These are phyloP conservation scores for Tipula helvola DNA, from an alignment of 2,888 invertebrate species.

Conservation along the genomic window DNA sequence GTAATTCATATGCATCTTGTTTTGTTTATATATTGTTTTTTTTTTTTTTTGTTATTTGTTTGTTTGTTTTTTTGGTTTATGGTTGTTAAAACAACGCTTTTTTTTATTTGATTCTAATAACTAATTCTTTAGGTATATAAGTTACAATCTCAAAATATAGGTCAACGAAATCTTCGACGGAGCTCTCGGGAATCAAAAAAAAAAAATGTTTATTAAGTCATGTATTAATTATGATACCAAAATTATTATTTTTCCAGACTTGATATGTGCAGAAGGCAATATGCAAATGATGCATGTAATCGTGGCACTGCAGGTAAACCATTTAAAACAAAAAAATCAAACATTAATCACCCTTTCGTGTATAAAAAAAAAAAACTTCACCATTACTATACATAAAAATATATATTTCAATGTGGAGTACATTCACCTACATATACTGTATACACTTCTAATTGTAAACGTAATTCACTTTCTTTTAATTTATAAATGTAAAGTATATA, in stretches of 20 bases:
- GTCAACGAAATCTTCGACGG: not conserved
- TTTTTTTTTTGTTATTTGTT: not conserved
- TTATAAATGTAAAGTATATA: not conserved
- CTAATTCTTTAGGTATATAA: not conserved
- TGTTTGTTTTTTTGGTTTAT: not conserved
- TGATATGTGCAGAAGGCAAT: constrained; percentile 97
- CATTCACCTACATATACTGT: not conserved
- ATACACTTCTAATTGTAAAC: not conserved
- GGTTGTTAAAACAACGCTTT: not conserved
- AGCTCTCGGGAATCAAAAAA: not conserved
- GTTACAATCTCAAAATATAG: not conserved
- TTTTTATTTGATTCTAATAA: not conserved
- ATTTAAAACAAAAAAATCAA: constrained; percentile 26
- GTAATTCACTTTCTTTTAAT: not conserved
- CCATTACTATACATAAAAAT: not conserved
- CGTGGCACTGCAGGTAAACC: constrained; percentile 90
- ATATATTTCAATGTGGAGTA: not conserved
- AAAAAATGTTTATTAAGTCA: not conserved
- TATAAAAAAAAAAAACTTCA: not conserved
- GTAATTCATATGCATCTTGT: constrained; percentile 45
- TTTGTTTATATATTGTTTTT: not conserved
- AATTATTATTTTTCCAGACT: constrained; percentile 61
- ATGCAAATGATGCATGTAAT: constrained; percentile 91
- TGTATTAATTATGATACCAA: not conserved
- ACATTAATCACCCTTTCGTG: not conserved